These are phyloP conservation scores for Pterobdella sp. DNA, from an alignment of 2,888 invertebrate species.

Conservation along the genomic window DNA sequence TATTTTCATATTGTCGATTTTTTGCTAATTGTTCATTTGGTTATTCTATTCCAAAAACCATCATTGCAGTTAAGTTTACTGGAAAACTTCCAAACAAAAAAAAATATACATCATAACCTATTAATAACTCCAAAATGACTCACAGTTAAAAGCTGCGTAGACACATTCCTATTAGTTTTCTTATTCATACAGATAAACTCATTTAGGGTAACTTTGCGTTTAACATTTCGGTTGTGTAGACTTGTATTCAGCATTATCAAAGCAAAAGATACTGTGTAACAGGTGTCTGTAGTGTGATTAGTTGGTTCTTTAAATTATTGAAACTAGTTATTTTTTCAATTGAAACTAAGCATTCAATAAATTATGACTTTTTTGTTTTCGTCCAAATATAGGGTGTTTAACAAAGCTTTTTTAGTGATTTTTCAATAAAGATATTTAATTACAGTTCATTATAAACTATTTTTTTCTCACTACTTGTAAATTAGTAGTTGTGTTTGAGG, in stretches of 20 bases:
- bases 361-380: not conserved
- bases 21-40: not conserved
- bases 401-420: too few species aligned
- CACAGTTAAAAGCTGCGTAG: constrained; percentile 81
- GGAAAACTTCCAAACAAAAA: not conserved
- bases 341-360: not conserved
- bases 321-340: not conserved
- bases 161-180: constrained; percentile 61
- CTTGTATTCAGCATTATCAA: constrained; percentile 98
- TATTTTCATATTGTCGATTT: too few species aligned
- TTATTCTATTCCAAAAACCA: not conserved
- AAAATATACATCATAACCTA: not conserved
- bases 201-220: constrained; percentile 89
- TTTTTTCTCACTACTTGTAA: too few species aligned
- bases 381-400: not conserved
- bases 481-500: too few species aligned
- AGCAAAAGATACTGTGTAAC: constrained; percentile 93
- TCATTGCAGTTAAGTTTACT: not conserved
- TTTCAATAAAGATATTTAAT: too few species aligned
- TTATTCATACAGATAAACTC: constrained; percentile 95
- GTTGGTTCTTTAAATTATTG: not conserved
- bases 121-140: not conserved
- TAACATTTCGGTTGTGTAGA: constrained; percentile 92
- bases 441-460: too few species aligned
- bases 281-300: constrained; percentile 64